Evolutionary conservation across 2,797 vertebrate species (phyloP), one percentile per base, ranked within the genome.

Genomic region (Oceanodroma leucorhoa): DNA sequence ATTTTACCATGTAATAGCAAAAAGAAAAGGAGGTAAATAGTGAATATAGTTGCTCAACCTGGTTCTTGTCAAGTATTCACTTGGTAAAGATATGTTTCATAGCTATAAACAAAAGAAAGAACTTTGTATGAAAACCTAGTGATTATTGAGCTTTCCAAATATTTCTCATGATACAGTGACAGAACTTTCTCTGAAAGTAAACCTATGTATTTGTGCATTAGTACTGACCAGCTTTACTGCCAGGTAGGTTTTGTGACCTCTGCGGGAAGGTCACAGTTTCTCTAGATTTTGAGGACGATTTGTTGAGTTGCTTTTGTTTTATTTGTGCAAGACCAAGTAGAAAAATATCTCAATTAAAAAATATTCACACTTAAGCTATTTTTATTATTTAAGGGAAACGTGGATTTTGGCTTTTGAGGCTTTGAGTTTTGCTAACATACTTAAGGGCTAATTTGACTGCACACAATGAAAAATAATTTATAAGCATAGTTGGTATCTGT

Each of bases 11-110:
- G 60, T 60, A 71, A 80, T 21, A 92, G 51, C 21, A 66, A 34
- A 81, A 84, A 75, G 87, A 73, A 72, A 48, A 86, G 40, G 73
- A 72, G 51, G 9, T 79, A 93, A 95, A 84, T 51, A 87, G 75
- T 57, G 83, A 92, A 40, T 90, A 1, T 22, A 83, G 75, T 87
- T 73, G 40, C 5, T 92, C 83, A 65, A 3, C 51, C n/a, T 80
- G 13, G 38, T 80, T 93, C 60, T 70, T 92, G 62, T 84, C 84
- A 85, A 41, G 46, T 51, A 72, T 86, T 95, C 58, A 50, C 27
- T 18, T 4, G 2, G 5, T 58, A 41, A 61, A 94, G 48, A 7
- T 54, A 34, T 77, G 48, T 94, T 89, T 90, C 15, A 17, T 53
- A 60, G 48, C 76, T 92, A 8, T 57, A 82, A 89, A 89, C 38